Evolutionary conservation across 2,113 vertebrate genomes (phyloP).

Genomic region (Nymphicus hollandicus): DNA sequence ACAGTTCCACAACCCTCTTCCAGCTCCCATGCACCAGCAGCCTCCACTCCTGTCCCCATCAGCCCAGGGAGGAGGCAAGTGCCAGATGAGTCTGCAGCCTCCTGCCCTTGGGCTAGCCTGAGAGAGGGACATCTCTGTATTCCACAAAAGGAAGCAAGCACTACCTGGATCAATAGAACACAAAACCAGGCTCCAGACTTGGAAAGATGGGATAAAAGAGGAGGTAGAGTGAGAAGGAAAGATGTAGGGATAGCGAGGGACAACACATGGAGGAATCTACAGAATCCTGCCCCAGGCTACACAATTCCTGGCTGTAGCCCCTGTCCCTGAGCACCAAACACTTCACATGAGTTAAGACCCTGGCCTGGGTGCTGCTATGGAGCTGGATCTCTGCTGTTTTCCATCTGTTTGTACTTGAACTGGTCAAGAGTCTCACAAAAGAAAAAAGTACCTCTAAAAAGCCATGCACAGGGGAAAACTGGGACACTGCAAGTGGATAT

Average conservation of each 20-base stretch:
- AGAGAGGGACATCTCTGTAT: not conserved
- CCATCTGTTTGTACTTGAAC: slow-evolving; percentile 60
- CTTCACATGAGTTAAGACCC: slow-evolving; percentile 27
- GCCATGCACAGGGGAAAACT: not conserved
- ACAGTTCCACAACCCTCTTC: not conserved
- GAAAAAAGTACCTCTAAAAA: slow-evolving; percentile 5
- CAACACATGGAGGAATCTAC: not conserved
- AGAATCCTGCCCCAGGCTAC: slow-evolving; percentile 4
- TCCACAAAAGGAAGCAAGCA: not conserved
- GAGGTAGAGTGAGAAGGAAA: not conserved
- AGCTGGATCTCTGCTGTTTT: slow-evolving; percentile 11
- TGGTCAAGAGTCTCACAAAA: slow-evolving; percentile 1
- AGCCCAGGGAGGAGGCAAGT: not conserved
- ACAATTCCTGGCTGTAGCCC: not conserved
- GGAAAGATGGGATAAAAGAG: not conserved
- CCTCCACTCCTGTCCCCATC: not conserved
- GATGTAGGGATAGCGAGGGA: not conserved
- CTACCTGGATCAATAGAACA: not conserved
- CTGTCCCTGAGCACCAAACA: slow-evolving; percentile 17
- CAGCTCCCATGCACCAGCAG: not conserved
- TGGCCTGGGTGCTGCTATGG: slow-evolving; percentile 1
- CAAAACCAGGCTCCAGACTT: not conserved
- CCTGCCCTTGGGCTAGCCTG: not conserved
- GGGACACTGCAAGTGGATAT: not conserved
- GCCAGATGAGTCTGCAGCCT: not conserved